These are phyloP conservation scores for Alcedo atthis DNA, from an alignment of 2,797 vertebrate genomes.

Conservation along the genomic window DNA sequence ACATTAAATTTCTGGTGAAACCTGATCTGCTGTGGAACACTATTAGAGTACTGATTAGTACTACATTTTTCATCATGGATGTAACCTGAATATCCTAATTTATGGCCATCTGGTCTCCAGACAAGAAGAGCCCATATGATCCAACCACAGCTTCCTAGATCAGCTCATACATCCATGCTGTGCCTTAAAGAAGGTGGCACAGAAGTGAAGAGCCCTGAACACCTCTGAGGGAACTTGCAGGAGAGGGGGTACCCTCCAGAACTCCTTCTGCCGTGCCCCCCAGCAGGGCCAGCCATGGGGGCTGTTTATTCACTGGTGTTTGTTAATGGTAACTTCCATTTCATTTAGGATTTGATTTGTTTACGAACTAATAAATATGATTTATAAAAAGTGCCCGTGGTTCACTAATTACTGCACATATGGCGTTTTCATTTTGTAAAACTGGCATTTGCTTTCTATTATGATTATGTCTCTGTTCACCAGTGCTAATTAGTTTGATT, in stretches of 20 bases:
- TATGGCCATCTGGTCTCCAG: conserved; percentile 69
- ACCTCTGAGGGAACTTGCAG: background rate
- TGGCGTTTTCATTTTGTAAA: conserved; percentile 82
- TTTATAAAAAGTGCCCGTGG: conserved; percentile 82
- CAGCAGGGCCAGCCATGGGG: conserved; percentile 2
- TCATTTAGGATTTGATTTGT: conserved; percentile 83
- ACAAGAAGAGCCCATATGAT: conserved; percentile 40
- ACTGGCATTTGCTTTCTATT: conserved; percentile 85
- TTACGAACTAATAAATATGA: conserved; percentile 86
- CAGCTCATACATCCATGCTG: background rate
- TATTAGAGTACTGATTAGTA: conserved; percentile 23
- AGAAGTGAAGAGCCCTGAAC: background rate
- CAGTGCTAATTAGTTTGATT: conserved; percentile 85
- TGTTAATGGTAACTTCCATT: conserved; percentile 77
- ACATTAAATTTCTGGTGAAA: conserved; percentile 46
- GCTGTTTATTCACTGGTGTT: conserved; percentile 40
- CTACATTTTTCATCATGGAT: conserved; percentile 51
- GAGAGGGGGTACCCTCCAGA: background rate
- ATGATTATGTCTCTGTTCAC: conserved; percentile 82
- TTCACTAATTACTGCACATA: conserved; percentile 86
- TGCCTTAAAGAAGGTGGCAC: background rate
- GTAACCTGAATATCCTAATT: conserved; percentile 64
- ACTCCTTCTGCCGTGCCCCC: background rate
- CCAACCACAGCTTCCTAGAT: conserved; percentile 35
- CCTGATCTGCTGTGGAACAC: background rate